phyloP scores from a whole-genome alignment of 2,113 vertebrate genomes.

The Tenebrosternarchus preto region DNA sequence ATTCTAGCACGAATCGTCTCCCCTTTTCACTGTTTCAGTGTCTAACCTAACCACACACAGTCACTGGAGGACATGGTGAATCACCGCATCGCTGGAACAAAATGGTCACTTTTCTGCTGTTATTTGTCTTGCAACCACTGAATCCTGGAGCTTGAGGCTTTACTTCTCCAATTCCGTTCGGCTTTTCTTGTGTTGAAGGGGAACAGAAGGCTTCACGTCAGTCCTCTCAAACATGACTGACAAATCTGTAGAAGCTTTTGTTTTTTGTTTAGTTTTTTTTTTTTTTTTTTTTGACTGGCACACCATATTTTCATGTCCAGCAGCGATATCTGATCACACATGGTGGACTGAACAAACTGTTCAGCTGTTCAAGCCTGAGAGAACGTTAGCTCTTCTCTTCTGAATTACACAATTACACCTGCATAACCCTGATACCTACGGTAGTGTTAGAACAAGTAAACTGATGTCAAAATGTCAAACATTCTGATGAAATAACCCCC shows the following conservation, averaged over 20 bases:
- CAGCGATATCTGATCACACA: slow-evolving; percentile 38
- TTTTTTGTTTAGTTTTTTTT: slow-evolving; percentile 35
- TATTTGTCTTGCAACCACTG: slow-evolving; percentile 35
- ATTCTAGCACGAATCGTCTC: slow-evolving; percentile 43
- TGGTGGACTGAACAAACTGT: neutral
- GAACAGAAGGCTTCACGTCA: slow-evolving; percentile 49
- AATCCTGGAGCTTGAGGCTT: slow-evolving; percentile 4
- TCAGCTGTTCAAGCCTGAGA: slow-evolving; percentile 9
- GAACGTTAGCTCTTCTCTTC: slow-evolving; percentile 2
- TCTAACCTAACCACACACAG: slow-evolving; percentile 48
- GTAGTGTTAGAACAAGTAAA: neutral
- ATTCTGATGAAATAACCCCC: neutral
- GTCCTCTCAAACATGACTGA: slow-evolving; percentile 41
- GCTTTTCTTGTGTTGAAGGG: slow-evolving; percentile 33
- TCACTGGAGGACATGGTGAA: slow-evolving; percentile 50
- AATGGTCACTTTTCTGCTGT: slow-evolving; percentile 48
- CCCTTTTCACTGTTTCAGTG: slow-evolving; percentile 35
- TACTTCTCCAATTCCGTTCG: slow-evolving; percentile 44
- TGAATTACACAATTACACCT: slow-evolving; percentile 7
- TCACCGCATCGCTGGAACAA: slow-evolving; percentile 48
- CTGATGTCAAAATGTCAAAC: neutral
- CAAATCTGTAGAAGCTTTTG: slow-evolving; percentile 30
- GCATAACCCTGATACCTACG: neutral
- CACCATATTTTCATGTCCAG: slow-evolving; percentile 28
- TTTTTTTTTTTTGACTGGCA: slow-evolving; percentile 34